These are phyloP conservation scores for Zophobas morio DNA, from an alignment of 1,140 invertebrate species.

Conservation along the genomic window DNA sequence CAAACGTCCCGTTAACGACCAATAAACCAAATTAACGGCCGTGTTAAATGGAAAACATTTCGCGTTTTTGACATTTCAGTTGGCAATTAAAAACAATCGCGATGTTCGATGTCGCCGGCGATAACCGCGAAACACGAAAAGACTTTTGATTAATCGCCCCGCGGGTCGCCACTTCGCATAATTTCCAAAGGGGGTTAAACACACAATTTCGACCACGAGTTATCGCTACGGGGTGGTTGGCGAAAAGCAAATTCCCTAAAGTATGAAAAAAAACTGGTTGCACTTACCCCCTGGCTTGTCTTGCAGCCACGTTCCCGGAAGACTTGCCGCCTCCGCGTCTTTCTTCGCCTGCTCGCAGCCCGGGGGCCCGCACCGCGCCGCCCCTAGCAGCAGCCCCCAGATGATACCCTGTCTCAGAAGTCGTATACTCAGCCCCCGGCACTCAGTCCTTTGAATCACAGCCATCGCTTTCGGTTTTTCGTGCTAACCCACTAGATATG, in stretches of 20 bases:
- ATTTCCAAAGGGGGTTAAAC: not conserved
- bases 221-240: constrained; percentile 1
- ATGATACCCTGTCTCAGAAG: constrained; percentile 53
- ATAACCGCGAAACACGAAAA: constrained; percentile 6
- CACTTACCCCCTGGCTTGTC: constrained; percentile 53
- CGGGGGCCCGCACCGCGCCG: constrained; percentile 33
- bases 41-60: constrained; percentile 6
- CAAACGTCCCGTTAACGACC: not conserved
- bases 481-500: constrained; percentile 12
- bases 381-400: constrained; percentile 44
- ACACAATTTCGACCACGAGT: constrained; percentile 40
- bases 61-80: constrained; percentile 1
- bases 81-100: constrained; percentile 27
- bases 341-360: constrained; percentile 50
- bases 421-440: constrained; percentile 49
- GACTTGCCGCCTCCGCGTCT: constrained; percentile 32
- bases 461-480: constrained; percentile 49
- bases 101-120: constrained; percentile 1
- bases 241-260: too few relatives aligned
- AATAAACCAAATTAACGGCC: constrained; percentile 3
- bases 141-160: not conserved
- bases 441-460: constrained; percentile 55
- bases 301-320: constrained; percentile 27
- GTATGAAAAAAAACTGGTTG: not conserved
- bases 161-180: constrained; percentile 12